phyloP scores from a whole-genome alignment of 2,888 invertebrate species.

The Scaptomyza parva region DNA sequence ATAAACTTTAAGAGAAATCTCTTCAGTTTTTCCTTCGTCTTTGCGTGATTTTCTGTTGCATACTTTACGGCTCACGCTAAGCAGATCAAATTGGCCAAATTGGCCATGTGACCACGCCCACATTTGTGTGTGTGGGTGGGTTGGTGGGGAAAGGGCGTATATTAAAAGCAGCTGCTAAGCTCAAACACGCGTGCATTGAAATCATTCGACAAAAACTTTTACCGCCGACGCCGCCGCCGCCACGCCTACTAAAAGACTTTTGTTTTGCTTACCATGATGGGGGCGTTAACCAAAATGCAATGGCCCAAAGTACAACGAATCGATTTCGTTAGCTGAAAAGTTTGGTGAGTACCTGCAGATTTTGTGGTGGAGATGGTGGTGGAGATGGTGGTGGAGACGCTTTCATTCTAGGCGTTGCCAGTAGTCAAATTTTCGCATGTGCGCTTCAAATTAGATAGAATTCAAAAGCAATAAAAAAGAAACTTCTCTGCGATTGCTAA shows the following conservation, averaged over 20 bases:
- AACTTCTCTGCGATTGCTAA: constrained; percentile 59
- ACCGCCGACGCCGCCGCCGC: neutral
- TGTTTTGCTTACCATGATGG: constrained; percentile 28
- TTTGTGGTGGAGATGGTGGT: neutral
- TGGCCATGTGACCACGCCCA: constrained; percentile 55
- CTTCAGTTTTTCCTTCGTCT: neutral
- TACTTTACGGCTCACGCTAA: constrained; percentile 47
- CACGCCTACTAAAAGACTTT: constrained; percentile 52
- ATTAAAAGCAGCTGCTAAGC: constrained; percentile 60
- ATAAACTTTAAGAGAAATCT: constrained; percentile 50
- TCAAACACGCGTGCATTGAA: constrained; percentile 61
- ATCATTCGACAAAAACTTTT: constrained; percentile 53
- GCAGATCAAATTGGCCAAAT: constrained; percentile 70
- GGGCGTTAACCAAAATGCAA: constrained; percentile 44
- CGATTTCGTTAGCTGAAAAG: constrained; percentile 49
- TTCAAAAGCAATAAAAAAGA: constrained; percentile 68
- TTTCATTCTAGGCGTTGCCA: constrained; percentile 57
- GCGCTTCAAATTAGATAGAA: constrained; percentile 70
- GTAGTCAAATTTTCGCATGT: constrained; percentile 72
- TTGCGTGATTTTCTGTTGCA: constrained; percentile 5
- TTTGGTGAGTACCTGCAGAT: constrained; percentile 2
- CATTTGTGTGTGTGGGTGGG: neutral
- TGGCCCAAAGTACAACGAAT: constrained; percentile 46
- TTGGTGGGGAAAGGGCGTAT: constrained; percentile 25
- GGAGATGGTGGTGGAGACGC: neutral